A percentile compares a stretch with the other conserved stretches of the same genome.
phyloP scores from a whole-genome alignment of 2,888 invertebrate species.

The Embidobia sp. region DNA sequence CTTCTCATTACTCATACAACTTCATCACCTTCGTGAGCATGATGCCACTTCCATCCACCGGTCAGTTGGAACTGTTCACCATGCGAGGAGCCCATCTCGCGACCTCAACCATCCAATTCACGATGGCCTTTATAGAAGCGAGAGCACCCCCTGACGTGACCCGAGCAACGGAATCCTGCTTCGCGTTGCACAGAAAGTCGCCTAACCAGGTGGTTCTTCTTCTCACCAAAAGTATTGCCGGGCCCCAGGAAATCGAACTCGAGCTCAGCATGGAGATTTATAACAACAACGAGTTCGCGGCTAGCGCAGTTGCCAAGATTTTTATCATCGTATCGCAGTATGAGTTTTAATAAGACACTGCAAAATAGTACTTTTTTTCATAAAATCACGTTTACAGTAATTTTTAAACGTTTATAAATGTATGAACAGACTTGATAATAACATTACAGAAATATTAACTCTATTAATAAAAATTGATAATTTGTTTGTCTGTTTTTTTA shows the following conservation, averaged over 20 bases:
- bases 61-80: constrained; percentile 90
- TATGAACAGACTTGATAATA: too few species aligned
- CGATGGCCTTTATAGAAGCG: constrained; percentile 86
- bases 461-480: too few species aligned
- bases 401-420: too few species aligned
- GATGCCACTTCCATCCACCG: constrained; percentile 85
- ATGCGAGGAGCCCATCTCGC: constrained; percentile 91
- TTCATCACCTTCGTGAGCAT: constrained; percentile 96
- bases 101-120: constrained; percentile 88
- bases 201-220: constrained; percentile 90
- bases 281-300: constrained; percentile 87
- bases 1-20: constrained; percentile 94
- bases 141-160: constrained; percentile 85
- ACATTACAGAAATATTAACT: too few species aligned
- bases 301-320: constrained; percentile 92
- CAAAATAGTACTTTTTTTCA: too few species aligned
- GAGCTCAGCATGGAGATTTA: constrained; percentile 93
- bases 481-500: too few species aligned
- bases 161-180: constrained; percentile 84
- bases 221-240: constrained; percentile 88
- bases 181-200: constrained; percentile 82
- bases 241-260: constrained; percentile 95
- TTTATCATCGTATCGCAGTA: constrained; percentile 93
- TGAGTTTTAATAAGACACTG: constrained; percentile 88
- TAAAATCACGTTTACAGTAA: too few species aligned